Evolutionary conservation across 1,140 invertebrate genomes (phyloP).

Genomic region (Eurosta solidaginis): DNA sequence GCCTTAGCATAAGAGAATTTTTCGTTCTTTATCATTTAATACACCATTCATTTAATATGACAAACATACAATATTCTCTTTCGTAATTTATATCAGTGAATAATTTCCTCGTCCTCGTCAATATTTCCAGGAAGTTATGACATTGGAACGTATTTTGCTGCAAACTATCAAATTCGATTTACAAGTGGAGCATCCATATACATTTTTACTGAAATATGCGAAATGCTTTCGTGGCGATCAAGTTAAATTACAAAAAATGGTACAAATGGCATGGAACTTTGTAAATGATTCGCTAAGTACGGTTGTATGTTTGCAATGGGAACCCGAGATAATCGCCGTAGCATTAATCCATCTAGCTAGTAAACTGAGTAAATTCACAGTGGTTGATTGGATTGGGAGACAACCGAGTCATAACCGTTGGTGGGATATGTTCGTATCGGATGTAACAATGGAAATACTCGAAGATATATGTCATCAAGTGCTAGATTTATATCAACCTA

Average conservation of each 20-base stretch:
- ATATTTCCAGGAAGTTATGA: slow-evolving; percentile 85
- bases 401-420: slow-evolving; percentile 82
- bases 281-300: slow-evolving; percentile 98
- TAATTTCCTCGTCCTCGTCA: neutral
- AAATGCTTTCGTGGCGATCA: slow-evolving; percentile 96
- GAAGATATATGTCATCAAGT: slow-evolving; percentile 98
- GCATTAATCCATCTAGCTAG: slow-evolving; percentile 95
- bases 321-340: slow-evolving; percentile 98
- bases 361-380: slow-evolving; percentile 95
- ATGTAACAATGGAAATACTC: slow-evolving; percentile 92
- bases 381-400: slow-evolving; percentile 89
- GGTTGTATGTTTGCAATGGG: slow-evolving; percentile 96
- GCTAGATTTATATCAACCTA: slow-evolving; percentile 79
- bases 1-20: too few relatives aligned
- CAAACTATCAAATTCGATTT: slow-evolving; percentile 99
- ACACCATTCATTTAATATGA: too few relatives aligned
- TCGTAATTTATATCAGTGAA: neutral
- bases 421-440: slow-evolving; percentile 96
- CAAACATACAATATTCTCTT: too few relatives aligned
- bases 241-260: slow-evolving; percentile 91
- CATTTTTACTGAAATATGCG: slow-evolving; percentile 94
- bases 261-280: slow-evolving; percentile 99
- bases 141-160: slow-evolving; percentile 91
- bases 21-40: too few relatives aligned
- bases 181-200: slow-evolving; percentile 93